phyloP scores from a whole-genome alignment of 2,888 invertebrate genomes.

The Ecdyonurus torrentis region DNA sequence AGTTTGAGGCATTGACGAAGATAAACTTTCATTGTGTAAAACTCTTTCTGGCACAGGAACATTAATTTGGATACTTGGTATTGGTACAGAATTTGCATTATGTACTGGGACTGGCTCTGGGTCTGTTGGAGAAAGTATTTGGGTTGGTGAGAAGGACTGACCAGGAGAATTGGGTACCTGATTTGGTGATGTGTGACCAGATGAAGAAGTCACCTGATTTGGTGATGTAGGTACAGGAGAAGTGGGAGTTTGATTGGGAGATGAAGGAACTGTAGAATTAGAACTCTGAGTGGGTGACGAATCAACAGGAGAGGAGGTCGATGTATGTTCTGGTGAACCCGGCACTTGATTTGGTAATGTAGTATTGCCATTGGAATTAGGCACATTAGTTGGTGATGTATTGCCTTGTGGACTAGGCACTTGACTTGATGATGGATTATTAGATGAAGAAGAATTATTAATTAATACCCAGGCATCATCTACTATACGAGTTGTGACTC shows the following conservation, averaged over 20 bases:
- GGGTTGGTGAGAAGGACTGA: background rate
- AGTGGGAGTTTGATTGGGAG: too few species aligned
- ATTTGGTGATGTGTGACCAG: background rate
- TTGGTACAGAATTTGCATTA: background rate
- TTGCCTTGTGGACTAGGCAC: background rate
- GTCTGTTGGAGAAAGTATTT: background rate
- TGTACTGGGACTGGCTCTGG: background rate
- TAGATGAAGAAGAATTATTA: background rate
- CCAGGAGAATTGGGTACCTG: background rate
- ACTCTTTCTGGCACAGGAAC: background rate
- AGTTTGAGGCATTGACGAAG: background rate
- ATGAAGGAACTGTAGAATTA: background rate
- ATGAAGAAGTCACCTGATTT: too few species aligned
- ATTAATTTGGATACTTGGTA: background rate
- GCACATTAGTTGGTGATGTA: background rate
- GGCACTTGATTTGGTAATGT: background rate
- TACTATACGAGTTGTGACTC: background rate
- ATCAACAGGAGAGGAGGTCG: too few species aligned
- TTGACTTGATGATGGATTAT: background rate
- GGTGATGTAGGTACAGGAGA: background rate
- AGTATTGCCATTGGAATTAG: too few species aligned
- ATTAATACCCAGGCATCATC: background rate
- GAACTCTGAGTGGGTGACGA: background rate
- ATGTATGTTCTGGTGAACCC: background rate
- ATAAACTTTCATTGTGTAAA: background rate